Base-by-base conservation (phyloP, 1,140 invertebrate species). In the Zaprionus kolodkinae region DNA sequence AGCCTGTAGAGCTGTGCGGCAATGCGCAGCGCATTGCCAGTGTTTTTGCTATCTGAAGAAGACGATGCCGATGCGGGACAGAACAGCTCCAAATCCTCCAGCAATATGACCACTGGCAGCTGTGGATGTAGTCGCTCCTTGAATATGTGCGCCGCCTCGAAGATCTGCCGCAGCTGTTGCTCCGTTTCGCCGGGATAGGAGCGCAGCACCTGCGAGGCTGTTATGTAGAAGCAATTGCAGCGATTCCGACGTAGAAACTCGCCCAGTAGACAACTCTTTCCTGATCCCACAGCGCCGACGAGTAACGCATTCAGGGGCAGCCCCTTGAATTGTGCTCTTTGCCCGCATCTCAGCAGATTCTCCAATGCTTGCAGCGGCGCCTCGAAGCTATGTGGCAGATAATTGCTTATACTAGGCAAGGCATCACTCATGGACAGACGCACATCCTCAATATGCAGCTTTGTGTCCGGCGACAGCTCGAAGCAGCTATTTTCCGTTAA, bases 141-240 rank as follows among this genome's bases (percentile, higher is more conserved):
- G 13, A 93, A 92, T 13, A 69, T 62, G 55, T 81, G 59, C 9
- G 93, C 93, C 43, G 92, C 75, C 3, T 92, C 63, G 73, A 94
- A 94, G 27, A 93, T 84, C 43, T 80, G 79, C 5, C 91, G 75
- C 6, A 94, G 69, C 17, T 80, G 71, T 7, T 72, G 59, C 81
- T 94, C 94, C 5, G 93, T 92, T 76, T 93, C 93, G 12, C 94
- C 94, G 3, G 93, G 93, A 75, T 92, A 75, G 1, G 92, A 74
- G 25, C 80, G 72, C 27, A 91, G n/a, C 10, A 91, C 71, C 35
- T 90, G 76, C 5, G 75, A 72, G 3, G 86, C 73, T 17, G 76
- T 75, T 4, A 92, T 77, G 21, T 79, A 73, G 48, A 91, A 92
- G 10, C 74, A 82, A 54, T 84, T 92, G 57, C 72, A 91, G 6